These are phyloP conservation scores for Neomonachus schauinslandi DNA, from an alignment of 2,113 vertebrate species.

Conservation along the genomic window DNA sequence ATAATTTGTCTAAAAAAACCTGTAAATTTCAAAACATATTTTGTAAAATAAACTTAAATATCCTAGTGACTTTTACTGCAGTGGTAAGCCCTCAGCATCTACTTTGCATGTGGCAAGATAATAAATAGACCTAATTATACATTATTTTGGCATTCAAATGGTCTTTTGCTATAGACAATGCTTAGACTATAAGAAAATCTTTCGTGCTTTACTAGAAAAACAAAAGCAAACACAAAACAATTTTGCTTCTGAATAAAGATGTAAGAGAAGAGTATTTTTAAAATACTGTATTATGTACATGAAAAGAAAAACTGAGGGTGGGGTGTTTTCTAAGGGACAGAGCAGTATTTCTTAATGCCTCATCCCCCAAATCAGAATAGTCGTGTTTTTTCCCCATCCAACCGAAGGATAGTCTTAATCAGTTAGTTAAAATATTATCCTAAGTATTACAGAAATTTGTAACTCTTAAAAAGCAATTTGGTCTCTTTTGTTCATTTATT, in stretches of 20 bases:
- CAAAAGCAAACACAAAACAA: constrained; percentile 25
- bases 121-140: constrained; percentile 67
- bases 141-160: constrained; percentile 62
- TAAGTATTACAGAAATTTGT: background rate
- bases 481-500: background rate
- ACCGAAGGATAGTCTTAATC: background rate
- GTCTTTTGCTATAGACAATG: constrained; percentile 45
- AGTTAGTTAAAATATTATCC: background rate
- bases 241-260: constrained; percentile 52
- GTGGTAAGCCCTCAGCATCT: constrained; percentile 53
- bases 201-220: constrained; percentile 39
- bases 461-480: background rate
- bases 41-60: constrained; percentile 65
- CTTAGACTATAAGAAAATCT: constrained; percentile 22
- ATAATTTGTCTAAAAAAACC: constrained; percentile 31
- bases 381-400: background rate
- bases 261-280: background rate
- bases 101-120: constrained; percentile 55
- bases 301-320: background rate
- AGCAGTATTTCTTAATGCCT: background rate
- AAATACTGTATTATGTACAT: background rate
- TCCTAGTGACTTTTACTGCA: constrained; percentile 57
- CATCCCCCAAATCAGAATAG: background rate
- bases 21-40: constrained; percentile 52
- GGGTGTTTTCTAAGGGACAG: constrained; percentile 9